Evolutionary conservation across 2,113 vertebrate species (phyloP), one percentile per base, ranked within the genome.

Genomic region (Leptodactylus fuscus): DNA sequence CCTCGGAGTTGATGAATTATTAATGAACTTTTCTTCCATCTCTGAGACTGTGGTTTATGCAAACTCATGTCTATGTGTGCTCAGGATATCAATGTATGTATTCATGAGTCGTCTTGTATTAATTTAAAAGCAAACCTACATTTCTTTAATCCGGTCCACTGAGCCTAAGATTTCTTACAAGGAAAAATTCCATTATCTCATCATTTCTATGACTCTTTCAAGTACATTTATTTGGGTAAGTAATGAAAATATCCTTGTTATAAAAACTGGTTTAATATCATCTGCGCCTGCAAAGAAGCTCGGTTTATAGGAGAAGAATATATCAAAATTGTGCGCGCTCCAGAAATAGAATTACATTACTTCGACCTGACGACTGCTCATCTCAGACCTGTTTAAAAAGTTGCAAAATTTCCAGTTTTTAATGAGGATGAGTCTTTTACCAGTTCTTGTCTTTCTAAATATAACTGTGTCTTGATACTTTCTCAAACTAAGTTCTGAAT

Each of bases 211-310:
- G 27, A 77, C 46, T 77, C 29, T 32, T 27, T 77, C 46, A 77
- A 77, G 74, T 77, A 29, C 46, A 49, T 75, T 76, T 76, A 77
- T 22, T 77, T 77, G 74, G 74, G 74, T 77, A 77, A 77, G 74
- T 77, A 32, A 18, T 77, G 46, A 20, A 32, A 77, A 77, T 29
- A 53, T 77, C 46, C 74, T 51, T 20, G 74, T 51, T 51, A 49
- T 32, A 53, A 77, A 71, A 71, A 71, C 34, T 41, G 69, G 69
- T 71, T 71, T 71, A 41, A 41, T 71, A 71, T 71, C 34, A 71
- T 71, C 69, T 41, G 34, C 15, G 20, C 36, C 36, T n/a, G 69
- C 69, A 71, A 36, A 32, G 15, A 69, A 18, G 16, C 32, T 16
- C 36, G 27, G 13, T 69, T n/a, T 71, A 71, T 38, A 13, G 67